These are phyloP conservation scores for Ramphastos sulfuratus DNA, from an alignment of 2,113 vertebrate species.

Conservation along the genomic window DNA sequence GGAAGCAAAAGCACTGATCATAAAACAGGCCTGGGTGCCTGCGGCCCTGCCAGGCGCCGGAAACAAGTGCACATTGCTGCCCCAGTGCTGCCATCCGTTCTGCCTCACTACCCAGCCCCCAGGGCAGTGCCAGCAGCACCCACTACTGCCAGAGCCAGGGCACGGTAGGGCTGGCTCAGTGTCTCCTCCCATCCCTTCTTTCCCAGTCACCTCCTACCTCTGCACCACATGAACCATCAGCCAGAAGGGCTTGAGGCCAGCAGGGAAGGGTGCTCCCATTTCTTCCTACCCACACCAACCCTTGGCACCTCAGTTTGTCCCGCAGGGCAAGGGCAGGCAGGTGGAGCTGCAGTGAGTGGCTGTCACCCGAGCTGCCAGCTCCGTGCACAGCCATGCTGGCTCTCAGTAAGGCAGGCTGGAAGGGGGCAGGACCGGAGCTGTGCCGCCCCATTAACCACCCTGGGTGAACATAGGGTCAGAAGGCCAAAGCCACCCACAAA, in stretches of 20 bases:
- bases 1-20: not conserved
- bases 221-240: rapidly evolving
- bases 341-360: not conserved
- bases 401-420: not conserved
- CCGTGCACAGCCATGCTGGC: rapidly evolving
- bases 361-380: rapidly evolving
- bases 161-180: not conserved
- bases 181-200: not conserved
- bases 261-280: rapidly evolving
- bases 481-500: constrained; percentile 31
- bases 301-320: not conserved
- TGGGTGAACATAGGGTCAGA: constrained; percentile 39
- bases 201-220: not conserved
- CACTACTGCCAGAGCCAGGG: not conserved
- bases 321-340: not conserved
- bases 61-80: not conserved
- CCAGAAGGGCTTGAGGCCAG: not conserved
- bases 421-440: not conserved
- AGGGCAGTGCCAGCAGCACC: not conserved
- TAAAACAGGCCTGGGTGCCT: not conserved
- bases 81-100: not conserved
- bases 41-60: not conserved
- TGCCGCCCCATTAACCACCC: constrained; percentile 60
- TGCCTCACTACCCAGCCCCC: not conserved
- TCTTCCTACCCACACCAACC: no score